Evolutionary conservation across 1,140 invertebrate species (phyloP), one percentile per base, ranked within the genome.

Genomic region (Diplogasteroides magnus): DNA sequence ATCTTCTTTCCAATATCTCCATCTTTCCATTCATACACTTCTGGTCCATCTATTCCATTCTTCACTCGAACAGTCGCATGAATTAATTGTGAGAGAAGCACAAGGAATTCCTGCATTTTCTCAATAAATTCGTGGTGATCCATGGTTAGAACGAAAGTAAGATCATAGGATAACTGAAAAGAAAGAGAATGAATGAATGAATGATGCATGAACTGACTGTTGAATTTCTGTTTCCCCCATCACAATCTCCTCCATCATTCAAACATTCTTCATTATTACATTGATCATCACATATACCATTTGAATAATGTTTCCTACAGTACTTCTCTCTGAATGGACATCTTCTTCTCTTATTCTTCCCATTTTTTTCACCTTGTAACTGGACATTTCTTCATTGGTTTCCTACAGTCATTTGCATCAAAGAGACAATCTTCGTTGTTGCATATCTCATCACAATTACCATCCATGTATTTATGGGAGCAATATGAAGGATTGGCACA

Each of bases 391-490:
- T n/a, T n/a, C n/a, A n/a, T n/a, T n/a, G 64, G n/a, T 26, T 64
- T 69, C 26, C 67, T 25, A 79, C 94, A 96, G 78, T 97, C 94
- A 69, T 90, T 87, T 11, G 94, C 94, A 78, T 98, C 94, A 81
- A 91, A 97, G 0, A 96, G 86, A 82, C 94, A 98, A 68, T 90
- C 90, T 2, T 90, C 88, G 60, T 90, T 96, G 83, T 97, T 96
- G 79, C 94, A 97, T 29, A 55, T 48, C 29, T 72, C 27, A 68
- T 48, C 37, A 19, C 37, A 48, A 48, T 48, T 6, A 19, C 37
- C 37, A 74, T 67, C 69, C 62, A 26, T 74, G 78, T 68, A 64
- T 77, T 77, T 13, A 57, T 2, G 23, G 31, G 15, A 48, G 19
- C 29, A 59, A 58, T 56, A 58, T 26, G 25, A 48, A 55, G 48